Evolutionary conservation across 1,140 invertebrate genomes (phyloP), one percentile per base, ranked within the genome.

Genomic region (Papilio aristodemus): DNA sequence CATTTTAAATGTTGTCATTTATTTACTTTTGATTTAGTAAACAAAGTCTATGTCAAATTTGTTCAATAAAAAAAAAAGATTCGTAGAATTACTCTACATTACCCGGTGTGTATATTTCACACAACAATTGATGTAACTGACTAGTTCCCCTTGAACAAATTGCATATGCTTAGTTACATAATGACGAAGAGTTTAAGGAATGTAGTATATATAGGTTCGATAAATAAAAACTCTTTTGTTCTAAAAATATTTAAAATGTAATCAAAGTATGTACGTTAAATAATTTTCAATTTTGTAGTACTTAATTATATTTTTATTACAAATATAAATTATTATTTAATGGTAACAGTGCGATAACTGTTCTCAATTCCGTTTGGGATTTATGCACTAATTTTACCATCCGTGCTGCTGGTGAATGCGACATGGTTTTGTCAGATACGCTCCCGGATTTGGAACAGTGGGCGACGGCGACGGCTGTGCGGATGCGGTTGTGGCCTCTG

Each of bases 341-440:
- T n/a, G 6, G 58, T 17, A 11, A 32, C 43, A 37, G 25, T 59
- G 10, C 25, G 27, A 32, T 50, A 69, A 71, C 22, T 38, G 27
- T 25, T 71, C 66, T 39, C 58, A 73, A 75, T 77, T 70, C 69
- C 71, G 69, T 75, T 72, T 69, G 70, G 75, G 71, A 74, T 75
- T 78, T 75, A 78, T 81, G 74, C 76, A 79, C 71, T 82, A 80
- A 82, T 82, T 82, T 77, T 46, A 62, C 68, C 57, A 32, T 68
- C 67, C 70, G 57, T 74, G 74, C 67, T 68, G 66, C 71, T 71
- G 41, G 50, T 39, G 54, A 68, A 67, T 58, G 46, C 68, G 32
- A 78, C 72, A 71, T 67, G 72, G 73, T 77, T 82, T 76, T 82
- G 78, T 80, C 75, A 80, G 72, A 73, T 74, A 69, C 66, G 50